Percentiles rank a stretch among this genome's conserved stretches.
Evolutionary conservation across 2,113 vertebrate genomes (phyloP).

Genomic region (Oreotragus oreotragus): DNA sequence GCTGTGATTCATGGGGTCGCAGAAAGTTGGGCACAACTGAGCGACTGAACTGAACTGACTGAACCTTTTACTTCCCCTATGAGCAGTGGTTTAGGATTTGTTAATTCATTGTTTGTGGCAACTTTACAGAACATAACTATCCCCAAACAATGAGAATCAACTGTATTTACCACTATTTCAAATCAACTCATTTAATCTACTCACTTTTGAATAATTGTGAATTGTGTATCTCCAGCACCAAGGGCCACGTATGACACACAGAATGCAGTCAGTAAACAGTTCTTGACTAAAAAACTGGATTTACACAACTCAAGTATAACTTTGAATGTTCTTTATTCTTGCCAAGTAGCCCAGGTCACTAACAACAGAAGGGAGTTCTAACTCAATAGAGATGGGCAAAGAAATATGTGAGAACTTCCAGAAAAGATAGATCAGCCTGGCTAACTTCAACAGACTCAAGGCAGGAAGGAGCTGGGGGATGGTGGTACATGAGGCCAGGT

Average conservation of each 20-base stretch:
- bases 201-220: not conserved
- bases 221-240: not conserved
- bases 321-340: not conserved
- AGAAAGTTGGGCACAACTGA: too few species aligned
- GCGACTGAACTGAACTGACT: too few species aligned
- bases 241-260: not conserved
- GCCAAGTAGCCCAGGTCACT: not conserved
- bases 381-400: not conserved
- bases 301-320: not conserved
- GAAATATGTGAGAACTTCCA: not conserved
- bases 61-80: not conserved
- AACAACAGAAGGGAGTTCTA: not conserved
- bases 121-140: not conserved
- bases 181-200: not conserved
- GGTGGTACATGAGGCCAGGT: not conserved
- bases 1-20: too few species aligned
- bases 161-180: not conserved
- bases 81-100: not conserved
- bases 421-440: not conserved
- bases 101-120: not conserved
- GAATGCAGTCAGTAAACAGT: not conserved
- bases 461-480: not conserved
- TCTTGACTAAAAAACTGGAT: not conserved
- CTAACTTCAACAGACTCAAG: not conserved
- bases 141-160: not conserved